Evolutionary conservation across 2,113 vertebrate species (phyloP).

Genomic region (Crotalus horridus): DNA sequence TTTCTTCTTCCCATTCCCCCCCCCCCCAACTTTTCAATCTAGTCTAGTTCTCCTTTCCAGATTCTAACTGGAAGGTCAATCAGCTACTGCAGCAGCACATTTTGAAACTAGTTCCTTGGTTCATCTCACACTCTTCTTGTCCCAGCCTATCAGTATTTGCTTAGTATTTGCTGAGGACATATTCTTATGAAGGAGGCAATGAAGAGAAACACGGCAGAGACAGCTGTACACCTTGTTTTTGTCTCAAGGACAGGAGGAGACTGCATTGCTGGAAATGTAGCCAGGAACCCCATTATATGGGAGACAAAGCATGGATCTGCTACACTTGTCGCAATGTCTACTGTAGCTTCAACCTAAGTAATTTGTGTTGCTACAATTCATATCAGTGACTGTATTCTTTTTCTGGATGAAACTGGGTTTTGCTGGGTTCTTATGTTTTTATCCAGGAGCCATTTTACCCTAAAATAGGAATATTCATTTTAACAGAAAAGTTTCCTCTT

Average conservation of each 20-base stretch:
- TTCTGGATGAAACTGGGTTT: not conserved
- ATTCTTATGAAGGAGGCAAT: not conserved
- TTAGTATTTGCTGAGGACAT: not conserved
- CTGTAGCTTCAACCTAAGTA: not conserved
- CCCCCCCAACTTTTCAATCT: not conserved
- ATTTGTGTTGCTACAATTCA: not conserved
- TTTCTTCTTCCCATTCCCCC: not conserved
- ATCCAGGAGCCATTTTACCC: not conserved
- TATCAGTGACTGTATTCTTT: not conserved
- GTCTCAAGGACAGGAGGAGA: not conserved
- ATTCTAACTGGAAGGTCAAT: not conserved
- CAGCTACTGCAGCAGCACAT: not conserved
- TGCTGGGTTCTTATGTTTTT: not conserved
- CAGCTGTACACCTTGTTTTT: not conserved
- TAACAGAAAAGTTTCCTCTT: not conserved
- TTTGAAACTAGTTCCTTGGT: not conserved
- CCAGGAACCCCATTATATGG: not conserved
- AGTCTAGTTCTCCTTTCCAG: not conserved
- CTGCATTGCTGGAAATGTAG: not conserved
- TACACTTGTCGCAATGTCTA: not conserved
- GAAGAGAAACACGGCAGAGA: not conserved
- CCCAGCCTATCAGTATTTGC: not conserved
- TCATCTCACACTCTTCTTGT: not conserved
- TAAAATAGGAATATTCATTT: not conserved
- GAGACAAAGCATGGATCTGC: not conserved